Evolutionary conservation across 2,797 vertebrate genomes (phyloP), one percentile per base, ranked within the genome.

Genomic region (Eulemur coronatus): DNA sequence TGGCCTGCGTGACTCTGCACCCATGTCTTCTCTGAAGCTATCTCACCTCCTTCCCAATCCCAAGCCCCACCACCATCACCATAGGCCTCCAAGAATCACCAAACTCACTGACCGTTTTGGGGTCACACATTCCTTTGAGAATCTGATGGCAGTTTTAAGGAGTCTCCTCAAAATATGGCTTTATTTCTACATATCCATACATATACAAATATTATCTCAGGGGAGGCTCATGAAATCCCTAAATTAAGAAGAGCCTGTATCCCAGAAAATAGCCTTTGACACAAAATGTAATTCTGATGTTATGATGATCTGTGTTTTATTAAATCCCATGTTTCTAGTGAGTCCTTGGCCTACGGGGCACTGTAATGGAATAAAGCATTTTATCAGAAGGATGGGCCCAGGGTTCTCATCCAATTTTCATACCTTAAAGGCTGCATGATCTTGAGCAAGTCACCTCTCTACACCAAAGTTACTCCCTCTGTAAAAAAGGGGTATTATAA

Each of bases 221-320:
- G 79, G 13, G 8, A 92, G 41, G 30, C 14, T 92, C 35, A 5
- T 1, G 0, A 70, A 94, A 28, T 75, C 55, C 65, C 13, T 61
- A 73, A 72, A 59, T 84, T 94, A 91, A 88, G 17, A 92, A 7
- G 5, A 79, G 50, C 43, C 38, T 78, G n/a, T 82, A 38, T 72
- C 84, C 24, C 41, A 96, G 67, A 95, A 41, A 94, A 81, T 43
- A 92, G 28, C 15, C 41, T 75, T 92, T 82, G 76, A 61, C 59
- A 52, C 28, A 84, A 95, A 81, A 86, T 35, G 14, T 24, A 35
- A 35, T 67, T 46, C 67, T 50, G 73, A 52, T 72, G 15, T 18
- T 69, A 67, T 11, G 17, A 43, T 38, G 4, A 43, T 89, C 30
- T 5, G 14, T 61, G 57, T 28, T 41, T 5, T 18, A 8, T 57